Percentiles rank a stretch among this genome's conserved stretches.
Evolutionary conservation across 2,888 invertebrate genomes (phyloP).

Genomic region (Apodemia duryi): DNA sequence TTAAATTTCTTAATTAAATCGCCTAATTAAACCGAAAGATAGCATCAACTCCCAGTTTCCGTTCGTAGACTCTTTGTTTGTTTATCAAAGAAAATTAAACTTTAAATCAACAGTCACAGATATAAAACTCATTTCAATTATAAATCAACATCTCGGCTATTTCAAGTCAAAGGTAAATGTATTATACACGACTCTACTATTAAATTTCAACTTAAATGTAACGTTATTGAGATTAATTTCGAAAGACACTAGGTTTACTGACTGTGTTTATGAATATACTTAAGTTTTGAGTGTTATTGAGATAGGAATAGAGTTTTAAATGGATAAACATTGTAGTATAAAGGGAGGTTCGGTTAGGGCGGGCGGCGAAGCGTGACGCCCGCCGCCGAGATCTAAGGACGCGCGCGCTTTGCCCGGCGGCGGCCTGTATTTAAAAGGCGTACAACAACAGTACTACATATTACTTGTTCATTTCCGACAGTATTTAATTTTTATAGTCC

Average conservation of each 20-base stretch:
- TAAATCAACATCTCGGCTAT: slow-evolving; percentile 3
- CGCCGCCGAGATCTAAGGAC: slow-evolving; percentile 71
- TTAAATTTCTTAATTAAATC: slow-evolving; percentile 65
- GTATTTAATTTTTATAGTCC: slow-evolving; percentile 6
- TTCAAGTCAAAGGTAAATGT: slow-evolving; percentile 12
- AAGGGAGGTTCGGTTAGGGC: slow-evolving; percentile 59
- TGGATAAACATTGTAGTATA: slow-evolving; percentile 5
- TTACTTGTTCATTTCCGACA: slow-evolving; percentile 15
- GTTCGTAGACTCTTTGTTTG: slow-evolving; percentile 31
- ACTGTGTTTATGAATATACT: background rate
- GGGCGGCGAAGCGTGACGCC: slow-evolving; percentile 66
- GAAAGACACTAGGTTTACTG: background rate
- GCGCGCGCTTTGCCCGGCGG: slow-evolving; percentile 24
- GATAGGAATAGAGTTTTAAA: slow-evolving; percentile 25
- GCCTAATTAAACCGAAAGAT: slow-evolving; percentile 56
- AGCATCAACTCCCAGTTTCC: slow-evolving; percentile 35
- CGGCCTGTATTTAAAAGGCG: slow-evolving; percentile 48
- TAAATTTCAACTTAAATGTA: slow-evolving; percentile 10
- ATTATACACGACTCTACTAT: background rate
- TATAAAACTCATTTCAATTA: background rate
- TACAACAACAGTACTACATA: slow-evolving; percentile 27
- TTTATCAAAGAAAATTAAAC: slow-evolving; percentile 9
- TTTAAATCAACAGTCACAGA: background rate
- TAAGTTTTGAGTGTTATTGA: background rate
- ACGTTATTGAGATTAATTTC: slow-evolving; percentile 1